phyloP scores from a whole-genome alignment of 2,888 invertebrate species.

The Drosophila ustulata region DNA sequence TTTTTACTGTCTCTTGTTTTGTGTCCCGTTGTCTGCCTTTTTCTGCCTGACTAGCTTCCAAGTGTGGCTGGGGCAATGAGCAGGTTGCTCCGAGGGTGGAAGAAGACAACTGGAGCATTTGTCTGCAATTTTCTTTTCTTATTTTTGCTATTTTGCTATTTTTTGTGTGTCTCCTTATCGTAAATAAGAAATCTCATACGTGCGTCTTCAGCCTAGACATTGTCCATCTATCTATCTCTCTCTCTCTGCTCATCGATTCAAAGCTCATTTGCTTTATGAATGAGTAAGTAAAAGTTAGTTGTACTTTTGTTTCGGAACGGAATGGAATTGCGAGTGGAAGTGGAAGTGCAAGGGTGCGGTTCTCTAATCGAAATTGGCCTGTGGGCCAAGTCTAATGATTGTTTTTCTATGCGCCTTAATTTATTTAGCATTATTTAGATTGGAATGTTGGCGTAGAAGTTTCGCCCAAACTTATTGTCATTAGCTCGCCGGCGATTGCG shows the following conservation, averaged over 20 bases:
- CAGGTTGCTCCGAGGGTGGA: background rate
- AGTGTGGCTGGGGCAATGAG: constrained; percentile 31
- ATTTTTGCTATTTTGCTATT: constrained; percentile 71
- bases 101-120: constrained; percentile 20
- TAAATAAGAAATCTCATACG: constrained; percentile 83
- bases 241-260: constrained; percentile 3
- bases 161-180: constrained; percentile 80
- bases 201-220: constrained; percentile 62
- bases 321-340: background rate
- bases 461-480: constrained; percentile 36
- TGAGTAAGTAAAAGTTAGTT: constrained; percentile 68
- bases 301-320: constrained; percentile 39
- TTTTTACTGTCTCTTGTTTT: constrained; percentile 72
- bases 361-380: constrained; percentile 68
- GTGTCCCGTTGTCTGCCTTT: constrained; percentile 73
- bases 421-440: constrained; percentile 71
- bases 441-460: constrained; percentile 25
- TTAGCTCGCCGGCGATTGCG: constrained; percentile 15
- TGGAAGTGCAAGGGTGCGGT: constrained; percentile 10
- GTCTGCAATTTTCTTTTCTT: constrained; percentile 60
- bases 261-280: constrained; percentile 66
- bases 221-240: constrained; percentile 25
- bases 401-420: constrained; percentile 69
- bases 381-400: constrained; percentile 68
- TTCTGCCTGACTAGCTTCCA: constrained; percentile 71